Base-by-base conservation (phyloP, 1,140 invertebrate species). In the Cydia splendana region DNA sequence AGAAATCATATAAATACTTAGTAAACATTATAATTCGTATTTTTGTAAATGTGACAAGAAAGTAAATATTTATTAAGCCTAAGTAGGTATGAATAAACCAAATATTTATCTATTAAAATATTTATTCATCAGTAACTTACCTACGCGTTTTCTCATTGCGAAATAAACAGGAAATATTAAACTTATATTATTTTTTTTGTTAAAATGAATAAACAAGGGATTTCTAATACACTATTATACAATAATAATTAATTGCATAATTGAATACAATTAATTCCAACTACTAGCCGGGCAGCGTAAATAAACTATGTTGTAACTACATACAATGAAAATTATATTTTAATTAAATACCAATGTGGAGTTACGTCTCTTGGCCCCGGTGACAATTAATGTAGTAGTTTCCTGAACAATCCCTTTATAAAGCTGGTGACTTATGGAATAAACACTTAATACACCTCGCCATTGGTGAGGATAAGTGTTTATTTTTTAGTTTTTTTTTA, bases 361-460 rank as follows among this genome's bases (percentile, higher is more conserved):
- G 51, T 53, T 53, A 53, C 4, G 51, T 53, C 51, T 18, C 4
- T 18, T 53, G 4, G 0, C 13, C 15, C 4, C n/a, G 51, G 0
- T 18, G n/a, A 3, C 51, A 53, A 18, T 53, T 53, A 53, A 15
- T 51, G 10, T 51, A 4, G 10, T 13, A 51, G 51, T 53, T 53
- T 53, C 51, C 51, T 53, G 51, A 18, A 53, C 0, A 13, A 15
- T 3, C n/a, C 51, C 13, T 53, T 53, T 53, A 53, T 53, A 53
- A 53, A 53, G 51, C 51, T 53, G 51, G 15, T n/a, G 51, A 18
- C 18, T 53, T n/a, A 53, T 53, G 15, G 15, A 53, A 53, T 53
- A 53, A 13, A 53, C 51, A 53, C 51, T 53, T 53, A 53, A 53
- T n/a, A 53, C 12, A 51, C 51, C 51, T 53, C 51, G n/a, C 51